Base-by-base conservation (phyloP, 2,797 vertebrate species). In the Thamnophis elegans region DNA sequence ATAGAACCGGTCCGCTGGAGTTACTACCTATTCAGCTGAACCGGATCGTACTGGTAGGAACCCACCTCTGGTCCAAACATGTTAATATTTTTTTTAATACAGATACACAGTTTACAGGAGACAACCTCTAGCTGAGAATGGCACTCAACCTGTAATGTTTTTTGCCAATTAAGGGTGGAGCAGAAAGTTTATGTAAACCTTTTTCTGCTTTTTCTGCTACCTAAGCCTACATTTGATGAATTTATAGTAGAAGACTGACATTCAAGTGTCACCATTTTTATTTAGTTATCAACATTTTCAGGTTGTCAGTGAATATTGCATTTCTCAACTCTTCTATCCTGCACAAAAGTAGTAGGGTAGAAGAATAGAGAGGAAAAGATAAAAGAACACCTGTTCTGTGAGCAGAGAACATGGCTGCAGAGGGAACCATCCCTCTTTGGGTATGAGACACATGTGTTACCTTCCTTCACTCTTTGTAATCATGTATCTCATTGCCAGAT, bases 371-470 rank as follows among this genome's bases (percentile, higher is more conserved):
- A 95, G 93, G 90, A 91, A 95, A 96, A 82, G 73, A 96, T 91
- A 93, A 91, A 95, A 94, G 90, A 95, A 93, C 93, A 96, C 93
- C 93, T 94, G 96, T 96, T 95, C 96, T 96, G 95, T 96, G 94
- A 95, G 94, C 8, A 87, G 91, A 94, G 87, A 95, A 94, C 91
- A n/a, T 92, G 60, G 93, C 36, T 90, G 87, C 94, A 93, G 94
- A 93, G 93, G 94, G 95, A 95, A 95, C 93, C 88, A 95, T 82
- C 92, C 92, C 93, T 95, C 94, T 92, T 95, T 92, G 92, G 94
- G 94, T 92, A 87, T 93, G 92, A 91, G 93, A 91, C 95, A 96
- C 92, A 90, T 42, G 87, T 91, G 78, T 88, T 89, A 95, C 95
- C 93, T 93, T 95, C 86, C 91, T 95, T 93, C 91, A 91, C 92